Percentiles rank a stretch among this genome's conserved stretches.
Evolutionary conservation across 2,888 invertebrate genomes (phyloP).

Genomic region (Leucophora obtusa): DNA sequence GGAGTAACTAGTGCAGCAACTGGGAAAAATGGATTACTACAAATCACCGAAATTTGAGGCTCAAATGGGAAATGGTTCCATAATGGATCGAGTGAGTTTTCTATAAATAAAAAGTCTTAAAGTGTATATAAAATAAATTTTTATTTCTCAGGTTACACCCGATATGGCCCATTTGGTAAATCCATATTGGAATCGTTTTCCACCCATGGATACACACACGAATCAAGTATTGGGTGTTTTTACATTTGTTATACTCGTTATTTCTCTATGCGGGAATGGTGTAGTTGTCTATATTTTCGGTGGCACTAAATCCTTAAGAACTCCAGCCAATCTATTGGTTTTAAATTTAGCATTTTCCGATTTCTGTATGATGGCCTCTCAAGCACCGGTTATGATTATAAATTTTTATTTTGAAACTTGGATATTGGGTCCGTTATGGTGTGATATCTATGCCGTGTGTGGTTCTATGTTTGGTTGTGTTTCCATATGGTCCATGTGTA

Average conservation of each 20-base stretch:
- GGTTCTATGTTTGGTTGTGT: slow-evolving; percentile 89
- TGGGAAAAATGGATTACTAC: slow-evolving; percentile 35
- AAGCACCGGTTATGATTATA: slow-evolving; percentile 81
- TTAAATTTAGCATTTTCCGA: slow-evolving; percentile 83
- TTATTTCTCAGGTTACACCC: slow-evolving; percentile 79
- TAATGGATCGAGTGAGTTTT: slow-evolving; percentile 84
- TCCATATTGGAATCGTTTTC: slow-evolving; percentile 81
- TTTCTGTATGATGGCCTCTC: slow-evolving; percentile 81
- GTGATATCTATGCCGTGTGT: slow-evolving; percentile 81
- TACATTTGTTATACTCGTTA: slow-evolving; percentile 82
- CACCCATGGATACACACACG: slow-evolving; percentile 80
- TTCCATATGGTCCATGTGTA: slow-evolving; percentile 94
- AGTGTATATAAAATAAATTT: neutral
- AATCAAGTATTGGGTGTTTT: slow-evolving; percentile 81
- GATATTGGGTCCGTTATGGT: slow-evolving; percentile 82
- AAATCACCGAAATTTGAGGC: slow-evolving; percentile 77
- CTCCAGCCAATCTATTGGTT: slow-evolving; percentile 82
- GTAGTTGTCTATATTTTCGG: slow-evolving; percentile 83
- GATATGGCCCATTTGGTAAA: slow-evolving; percentile 85
- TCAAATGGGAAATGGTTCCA: slow-evolving; percentile 82
- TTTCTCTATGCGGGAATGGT: slow-evolving; percentile 70
- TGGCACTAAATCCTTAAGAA: slow-evolving; percentile 81
- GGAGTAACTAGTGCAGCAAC: neutral
- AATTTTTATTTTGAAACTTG: slow-evolving; percentile 82
- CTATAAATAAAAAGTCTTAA: too few species aligned